phyloP scores from a whole-genome alignment of 2,797 vertebrate genomes.

The Poeciliopsis presidionis region DNA sequence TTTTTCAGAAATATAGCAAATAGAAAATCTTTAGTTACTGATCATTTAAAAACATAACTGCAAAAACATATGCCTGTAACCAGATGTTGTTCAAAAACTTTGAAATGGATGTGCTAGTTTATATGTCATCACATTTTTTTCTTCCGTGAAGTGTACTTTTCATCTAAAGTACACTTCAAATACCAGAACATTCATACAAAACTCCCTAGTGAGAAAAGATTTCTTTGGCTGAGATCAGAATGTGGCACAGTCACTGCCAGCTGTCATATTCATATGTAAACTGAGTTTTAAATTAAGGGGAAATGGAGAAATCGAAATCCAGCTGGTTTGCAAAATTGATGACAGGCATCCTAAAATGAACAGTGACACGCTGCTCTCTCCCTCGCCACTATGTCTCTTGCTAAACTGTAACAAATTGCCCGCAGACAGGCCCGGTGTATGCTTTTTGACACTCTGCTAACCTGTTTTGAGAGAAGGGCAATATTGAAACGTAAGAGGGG shows the following conservation, averaged over 20 bases:
- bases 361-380: constrained; percentile 19
- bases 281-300: constrained; percentile 36
- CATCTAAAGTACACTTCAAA: neutral
- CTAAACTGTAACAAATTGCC: constrained; percentile 43
- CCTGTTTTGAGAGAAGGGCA: constrained; percentile 55
- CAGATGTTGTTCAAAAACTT: neutral
- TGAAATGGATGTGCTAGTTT: neutral
- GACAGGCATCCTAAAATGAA: constrained; percentile 36
- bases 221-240: constrained; percentile 11
- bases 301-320: constrained; percentile 20
- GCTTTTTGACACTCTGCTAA: constrained; percentile 53
- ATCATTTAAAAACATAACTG: neutral
- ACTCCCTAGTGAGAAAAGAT: constrained; percentile 2
- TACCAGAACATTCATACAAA: neutral
- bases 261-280: constrained; percentile 41
- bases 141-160: neutral
- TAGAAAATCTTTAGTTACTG: neutral
- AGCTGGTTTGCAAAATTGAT: constrained; percentile 57
- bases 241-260: constrained; percentile 16
- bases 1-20: neutral
- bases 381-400: constrained; percentile 19
- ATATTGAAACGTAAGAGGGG: constrained; percentile 54
- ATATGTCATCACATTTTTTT: neutral
- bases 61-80: constrained; percentile 2
- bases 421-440: constrained; percentile 23